phyloP scores from a whole-genome alignment of 1,140 invertebrate species.

The Lepidurus apus region DNA sequence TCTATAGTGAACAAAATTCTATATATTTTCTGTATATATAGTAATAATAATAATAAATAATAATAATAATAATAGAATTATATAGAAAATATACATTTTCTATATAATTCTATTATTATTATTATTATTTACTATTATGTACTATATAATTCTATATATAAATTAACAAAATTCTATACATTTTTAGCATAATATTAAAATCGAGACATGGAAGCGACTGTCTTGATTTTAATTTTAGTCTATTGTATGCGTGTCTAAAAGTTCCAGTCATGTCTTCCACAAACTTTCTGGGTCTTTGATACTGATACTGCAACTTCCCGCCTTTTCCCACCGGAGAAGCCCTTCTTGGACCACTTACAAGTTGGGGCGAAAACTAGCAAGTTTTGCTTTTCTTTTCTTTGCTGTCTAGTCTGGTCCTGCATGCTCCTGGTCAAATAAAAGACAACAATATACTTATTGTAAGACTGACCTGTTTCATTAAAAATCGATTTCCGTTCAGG shows the following conservation, averaged over 20 bases:
- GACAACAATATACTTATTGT: not conserved
- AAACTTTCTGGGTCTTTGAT: not conserved
- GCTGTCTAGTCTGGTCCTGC: not conserved
- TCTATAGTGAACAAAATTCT: no score
- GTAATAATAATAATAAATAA: no score
- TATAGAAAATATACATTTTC: no score
- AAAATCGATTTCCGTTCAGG: slow-evolving; percentile 13
- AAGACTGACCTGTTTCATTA: slow-evolving; percentile 9
- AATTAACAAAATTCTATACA: no score
- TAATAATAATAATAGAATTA: no score
- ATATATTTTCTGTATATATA: no score
- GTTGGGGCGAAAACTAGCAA: not conserved
- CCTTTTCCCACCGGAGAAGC: not conserved
- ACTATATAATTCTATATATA: no score
- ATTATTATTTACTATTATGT: no score
- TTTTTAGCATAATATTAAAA: no score
- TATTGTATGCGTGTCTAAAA: not conserved
- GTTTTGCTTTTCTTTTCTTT: not conserved
- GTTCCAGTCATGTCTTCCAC: not conserved
- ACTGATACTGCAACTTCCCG: not conserved
- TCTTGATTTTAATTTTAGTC: no score
- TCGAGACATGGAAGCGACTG: no score
- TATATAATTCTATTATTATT: no score
- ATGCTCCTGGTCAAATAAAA: not conserved
- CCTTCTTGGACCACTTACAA: not conserved